Base-by-base conservation (phyloP, 2,888 invertebrate genomes). In the Phorcus lineatus region DNA sequence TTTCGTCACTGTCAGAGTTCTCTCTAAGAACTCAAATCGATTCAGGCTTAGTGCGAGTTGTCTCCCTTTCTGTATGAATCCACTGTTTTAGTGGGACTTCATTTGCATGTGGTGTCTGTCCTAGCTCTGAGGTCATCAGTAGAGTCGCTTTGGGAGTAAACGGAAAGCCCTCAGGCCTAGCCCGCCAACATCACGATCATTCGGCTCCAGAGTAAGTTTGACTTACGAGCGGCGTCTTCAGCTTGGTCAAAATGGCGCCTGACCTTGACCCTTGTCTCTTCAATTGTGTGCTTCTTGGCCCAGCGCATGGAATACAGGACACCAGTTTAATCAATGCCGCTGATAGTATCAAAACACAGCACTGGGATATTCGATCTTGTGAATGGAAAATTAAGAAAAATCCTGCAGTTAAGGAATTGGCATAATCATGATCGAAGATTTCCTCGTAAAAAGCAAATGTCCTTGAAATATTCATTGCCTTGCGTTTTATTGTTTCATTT, bases 201-300 rank as follows among this genome's bases (percentile, higher is more conserved):
- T 70, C 36, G 70, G 70, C 70, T 70, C n/a, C n/a, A 36, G 36
- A 40, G 16, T 70, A 36, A 36, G 36, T 70, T 70, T 70, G 70
- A 70, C 31, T 70, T 70, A 70, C 70, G 70, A 70, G 70, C 28
- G 19, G 70, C 70, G 70, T 36, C 31, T 70, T 28, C 31, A 70
- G 19, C 28, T 19, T 36, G 70, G 70, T 70, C 70, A 70, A 70
- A 70, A 70, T 70, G 70, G 40, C 70, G 70, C 70, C 31, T 19
- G 31, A 36, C 36, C 16, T 40, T 70, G 19, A 70, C 70, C 70
- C 40, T 70, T 40, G 70, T 36, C 70, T 70, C 70, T 28, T 70
- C 36, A 70, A 70, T 70, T 70, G 28, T n/a, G 28, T 40, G 31
- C 24, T 19, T 40, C 36, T 16, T 24, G 36, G 24, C 36, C 40